Conservation (phyloP, 1,140 invertebrate genomes). For the Drosophila equinoxialis region DNA sequence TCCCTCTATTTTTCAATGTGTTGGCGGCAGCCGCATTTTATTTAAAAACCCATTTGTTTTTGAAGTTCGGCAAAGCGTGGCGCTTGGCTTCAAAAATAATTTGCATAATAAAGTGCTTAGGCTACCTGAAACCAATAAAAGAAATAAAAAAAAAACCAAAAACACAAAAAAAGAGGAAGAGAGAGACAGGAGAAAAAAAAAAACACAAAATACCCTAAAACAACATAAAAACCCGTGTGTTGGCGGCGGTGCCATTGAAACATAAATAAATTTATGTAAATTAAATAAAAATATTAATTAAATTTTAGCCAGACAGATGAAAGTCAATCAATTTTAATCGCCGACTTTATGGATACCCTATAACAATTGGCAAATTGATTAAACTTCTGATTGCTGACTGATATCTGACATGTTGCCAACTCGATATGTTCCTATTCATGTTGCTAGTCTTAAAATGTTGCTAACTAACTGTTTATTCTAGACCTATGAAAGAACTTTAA, state of each 20-base stretch:
- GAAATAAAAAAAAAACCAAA: conserved; percentile 37
- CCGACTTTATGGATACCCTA: neutral
- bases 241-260: conserved; percentile 55
- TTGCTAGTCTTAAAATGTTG: neutral
- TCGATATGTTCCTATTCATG: neutral
- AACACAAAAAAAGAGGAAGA: neutral
- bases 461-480: no score
- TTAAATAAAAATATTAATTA: conserved; percentile 78
- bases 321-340: neutral
- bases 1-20: neutral
- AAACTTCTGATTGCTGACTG: no score
- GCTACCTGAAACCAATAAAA: conserved; percentile 77
- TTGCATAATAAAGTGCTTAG: conserved; percentile 80
- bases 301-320: conserved; percentile 51
- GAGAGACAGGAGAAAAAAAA: neutral
- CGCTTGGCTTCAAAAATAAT: conserved; percentile 63
- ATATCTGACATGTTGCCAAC: neutral
- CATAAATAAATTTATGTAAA: conserved; percentile 81
- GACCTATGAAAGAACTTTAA: no score
- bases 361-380: neutral
- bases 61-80: conserved; percentile 74
- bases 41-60: conserved; percentile 58
- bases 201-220: conserved; percentile 44
- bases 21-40: conserved; percentile 36
- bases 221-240: conserved; percentile 43